These are phyloP conservation scores for Ornithoptera alexandrae DNA, from an alignment of 2,888 invertebrate genomes.

Conservation along the genomic window DNA sequence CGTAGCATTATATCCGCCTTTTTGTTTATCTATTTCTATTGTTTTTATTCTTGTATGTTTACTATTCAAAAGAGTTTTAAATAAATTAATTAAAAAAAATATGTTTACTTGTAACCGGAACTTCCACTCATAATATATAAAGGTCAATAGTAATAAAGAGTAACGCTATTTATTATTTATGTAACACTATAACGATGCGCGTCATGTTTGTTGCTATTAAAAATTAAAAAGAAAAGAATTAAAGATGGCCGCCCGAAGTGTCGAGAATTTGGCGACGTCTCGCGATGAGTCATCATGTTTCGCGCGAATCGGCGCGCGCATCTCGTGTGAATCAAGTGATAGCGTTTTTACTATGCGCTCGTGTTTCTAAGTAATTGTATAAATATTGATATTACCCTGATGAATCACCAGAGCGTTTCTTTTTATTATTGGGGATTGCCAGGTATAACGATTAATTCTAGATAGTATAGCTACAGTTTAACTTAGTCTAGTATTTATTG, in stretches of 20 bases:
- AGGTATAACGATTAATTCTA: too few species aligned
- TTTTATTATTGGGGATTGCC: background rate
- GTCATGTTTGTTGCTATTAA: constrained; percentile 7
- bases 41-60: too few species aligned
- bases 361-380: constrained; percentile 12
- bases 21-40: too few species aligned
- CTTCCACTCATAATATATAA: background rate
- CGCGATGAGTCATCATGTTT: constrained; percentile 34
- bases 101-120: background rate
- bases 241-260: constrained; percentile 33
- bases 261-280: constrained; percentile 37
- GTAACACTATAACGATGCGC: background rate
- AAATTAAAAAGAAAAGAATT: constrained; percentile 30
- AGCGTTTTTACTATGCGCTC: constrained; percentile 24
- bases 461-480: too few species aligned
- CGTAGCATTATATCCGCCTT: too few species aligned
- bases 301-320: constrained; percentile 37
- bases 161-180: background rate
- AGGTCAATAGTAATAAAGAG: background rate
- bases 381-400: constrained; percentile 8
- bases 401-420: constrained; percentile 17
- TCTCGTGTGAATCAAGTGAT: constrained; percentile 38
- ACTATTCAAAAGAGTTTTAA: too few species aligned
- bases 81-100: background rate
- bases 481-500: too few species aligned